Evolutionary conservation across 2,113 vertebrate species (phyloP).

Genomic region (Cyprinus carpio): DNA sequence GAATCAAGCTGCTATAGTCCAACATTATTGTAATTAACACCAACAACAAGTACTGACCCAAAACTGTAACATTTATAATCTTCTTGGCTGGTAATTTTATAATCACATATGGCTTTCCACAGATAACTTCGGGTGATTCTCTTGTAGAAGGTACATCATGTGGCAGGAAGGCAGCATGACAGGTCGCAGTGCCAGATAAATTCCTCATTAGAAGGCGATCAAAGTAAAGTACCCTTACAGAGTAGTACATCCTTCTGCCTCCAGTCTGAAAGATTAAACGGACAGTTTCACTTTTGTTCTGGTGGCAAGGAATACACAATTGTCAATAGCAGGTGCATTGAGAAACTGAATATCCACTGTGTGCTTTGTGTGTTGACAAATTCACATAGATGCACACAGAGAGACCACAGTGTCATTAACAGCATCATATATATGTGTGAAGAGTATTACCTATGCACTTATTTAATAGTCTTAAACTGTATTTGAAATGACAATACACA

Average conservation of each 20-base stretch:
- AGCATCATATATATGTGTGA: too few species aligned
- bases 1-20: not conserved
- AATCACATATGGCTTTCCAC: not conserved
- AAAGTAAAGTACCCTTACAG: constrained; percentile 6
- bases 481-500: too few species aligned
- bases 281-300: not conserved
- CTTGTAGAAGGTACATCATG: not conserved
- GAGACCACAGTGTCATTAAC: too few species aligned
- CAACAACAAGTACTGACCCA: not conserved
- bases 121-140: not conserved
- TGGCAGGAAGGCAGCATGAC: not conserved
- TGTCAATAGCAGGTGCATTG: not conserved
- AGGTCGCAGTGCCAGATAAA: not conserved
- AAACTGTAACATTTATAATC: not conserved
- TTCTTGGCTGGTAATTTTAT: not conserved
- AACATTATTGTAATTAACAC: not conserved
- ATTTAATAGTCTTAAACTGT: too few species aligned
- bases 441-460: too few species aligned
- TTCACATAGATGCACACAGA: too few species aligned
- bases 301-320: not conserved
- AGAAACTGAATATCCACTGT: not conserved
- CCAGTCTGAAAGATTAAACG: not conserved
- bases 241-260: not conserved
- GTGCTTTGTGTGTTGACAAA: too few species aligned
- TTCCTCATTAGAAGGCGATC: not conserved